Base-by-base conservation (phyloP, 1,140 invertebrate genomes). In the Calliphora vicina region DNA sequence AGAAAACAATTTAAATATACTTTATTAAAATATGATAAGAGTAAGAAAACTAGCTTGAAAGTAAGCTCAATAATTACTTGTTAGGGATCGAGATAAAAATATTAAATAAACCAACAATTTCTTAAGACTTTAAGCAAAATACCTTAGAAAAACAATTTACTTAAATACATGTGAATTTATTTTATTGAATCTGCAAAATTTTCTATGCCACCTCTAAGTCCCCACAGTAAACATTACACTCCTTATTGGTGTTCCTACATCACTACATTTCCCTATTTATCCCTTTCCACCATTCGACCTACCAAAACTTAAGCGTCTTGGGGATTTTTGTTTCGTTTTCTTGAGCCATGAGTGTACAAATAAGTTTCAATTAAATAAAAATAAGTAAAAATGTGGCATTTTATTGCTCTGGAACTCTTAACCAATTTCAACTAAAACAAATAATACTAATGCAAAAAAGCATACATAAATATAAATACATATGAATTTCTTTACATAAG, bases 321-420 rank as follows among this genome's bases (percentile, higher is more conserved):
- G 61, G 61, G n/a, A 67, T 57, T 57, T n/a, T 17, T 17, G 50
- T 57, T n/a, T n/a, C n/a, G 12, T 15, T 57, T 17, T 6, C n/a
- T 57, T 57, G 50, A 57, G n/a, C 50, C 1, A 57, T 17, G 6
- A 23, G n/a, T 23, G 20, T 3, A 23, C n/a, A 67, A 67, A 67
- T 67, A 67, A 67, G n/a, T 67, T 67, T 67, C 61, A 67, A 67
- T 67, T 67, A 67, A 50, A 67, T 67, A 23, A 67, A 67, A 67
- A 23, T 67, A 23, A 67, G 61, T 67, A 67, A 67, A 67, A 67
- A 67, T 67, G 61, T 67, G n/a, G 20, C 10, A 67, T 67, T 67
- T 67, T 67, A 67, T 67, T 67, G 61, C 61, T 67, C 5, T 25
- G n/a, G 61, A 25, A 67, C 61, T 57, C n/a, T 67, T 23, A 20